These are phyloP conservation scores for Lasiurus borealis DNA, from an alignment of 2,113 vertebrate species.

Conservation along the genomic window DNA sequence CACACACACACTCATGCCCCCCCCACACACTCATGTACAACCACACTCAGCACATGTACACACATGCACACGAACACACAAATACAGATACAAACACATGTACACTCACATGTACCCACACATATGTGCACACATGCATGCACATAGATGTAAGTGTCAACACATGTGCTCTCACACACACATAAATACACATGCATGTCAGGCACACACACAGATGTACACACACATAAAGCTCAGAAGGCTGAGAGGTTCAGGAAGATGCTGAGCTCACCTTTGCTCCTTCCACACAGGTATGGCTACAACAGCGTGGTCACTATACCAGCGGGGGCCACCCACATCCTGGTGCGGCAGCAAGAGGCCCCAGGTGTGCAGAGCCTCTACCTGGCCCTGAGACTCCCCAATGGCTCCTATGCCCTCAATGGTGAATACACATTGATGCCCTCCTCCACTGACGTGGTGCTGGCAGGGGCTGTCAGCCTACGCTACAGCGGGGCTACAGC, in stretches of 20 bases:
- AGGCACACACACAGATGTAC: not conserved
- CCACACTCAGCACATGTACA: not conserved
- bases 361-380: slow-evolving; percentile 69
- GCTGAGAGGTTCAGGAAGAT: not conserved
- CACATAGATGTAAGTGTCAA: not conserved
- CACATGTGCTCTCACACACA: not conserved
- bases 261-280: not conserved
- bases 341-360: slow-evolving; percentile 82
- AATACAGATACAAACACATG: too few relatives aligned
- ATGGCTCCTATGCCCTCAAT: slow-evolving; percentile 83
- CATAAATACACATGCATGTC: not conserved
- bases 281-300: slow-evolving; percentile 84
- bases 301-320: slow-evolving; percentile 87
- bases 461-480: slow-evolving; percentile 68
- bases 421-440: slow-evolving; percentile 83
- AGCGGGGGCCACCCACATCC: slow-evolving; percentile 83
- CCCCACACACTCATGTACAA: not conserved
- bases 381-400: slow-evolving; percentile 81
- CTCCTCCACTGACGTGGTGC: slow-evolving; percentile 75
- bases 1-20: not conserved
- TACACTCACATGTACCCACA: not conserved
- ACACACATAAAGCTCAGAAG: not conserved
- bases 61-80: not conserved
- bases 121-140: not conserved
- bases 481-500: slow-evolving; percentile 86